phyloP scores from a whole-genome alignment of 1,140 invertebrate genomes.

The Nomia melanderi region DNA sequence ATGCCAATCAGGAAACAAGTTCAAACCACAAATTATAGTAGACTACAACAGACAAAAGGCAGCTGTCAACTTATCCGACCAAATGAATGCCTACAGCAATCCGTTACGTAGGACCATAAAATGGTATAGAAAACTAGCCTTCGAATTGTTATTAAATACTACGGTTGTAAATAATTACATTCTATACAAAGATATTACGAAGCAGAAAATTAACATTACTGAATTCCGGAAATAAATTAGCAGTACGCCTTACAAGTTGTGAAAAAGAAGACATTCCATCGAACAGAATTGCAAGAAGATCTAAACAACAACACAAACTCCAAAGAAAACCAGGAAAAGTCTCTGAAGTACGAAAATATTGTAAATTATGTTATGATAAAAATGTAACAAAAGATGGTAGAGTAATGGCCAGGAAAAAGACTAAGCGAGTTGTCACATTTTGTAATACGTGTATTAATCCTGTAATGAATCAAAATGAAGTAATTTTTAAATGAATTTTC shows the following conservation, averaged over 20 bases:
- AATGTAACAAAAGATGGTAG: constrained; percentile 34
- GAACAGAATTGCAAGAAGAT: constrained; percentile 17
- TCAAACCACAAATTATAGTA: constrained; percentile 68
- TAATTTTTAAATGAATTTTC: constrained; percentile 2
- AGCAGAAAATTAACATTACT: constrained; percentile 30
- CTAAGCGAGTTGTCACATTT: constrained; percentile 44
- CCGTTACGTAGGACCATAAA: constrained; percentile 30
- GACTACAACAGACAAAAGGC: constrained; percentile 72
- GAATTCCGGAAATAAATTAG: constrained; percentile 21
- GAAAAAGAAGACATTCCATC: constrained; percentile 17
- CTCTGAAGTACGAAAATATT: constrained; percentile 44
- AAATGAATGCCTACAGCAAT: constrained; percentile 74
- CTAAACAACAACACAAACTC: constrained; percentile 36
- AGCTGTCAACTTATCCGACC: constrained; percentile 75
- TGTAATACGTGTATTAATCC: constrained; percentile 30
- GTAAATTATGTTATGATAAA: constrained; percentile 47
- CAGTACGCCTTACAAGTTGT: constrained; percentile 9
- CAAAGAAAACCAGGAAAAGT: constrained; percentile 40
- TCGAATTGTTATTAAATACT: constrained; percentile 41
- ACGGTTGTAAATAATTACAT: constrained; percentile 45
- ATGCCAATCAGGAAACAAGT: constrained; percentile 55
- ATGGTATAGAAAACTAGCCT: neutral
- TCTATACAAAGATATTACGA: constrained; percentile 44
- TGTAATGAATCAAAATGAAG: constrained; percentile 4
- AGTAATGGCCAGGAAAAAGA: constrained; percentile 33